Evolutionary conservation across 2,113 vertebrate genomes (phyloP).

Genomic region (Calypte anna): DNA sequence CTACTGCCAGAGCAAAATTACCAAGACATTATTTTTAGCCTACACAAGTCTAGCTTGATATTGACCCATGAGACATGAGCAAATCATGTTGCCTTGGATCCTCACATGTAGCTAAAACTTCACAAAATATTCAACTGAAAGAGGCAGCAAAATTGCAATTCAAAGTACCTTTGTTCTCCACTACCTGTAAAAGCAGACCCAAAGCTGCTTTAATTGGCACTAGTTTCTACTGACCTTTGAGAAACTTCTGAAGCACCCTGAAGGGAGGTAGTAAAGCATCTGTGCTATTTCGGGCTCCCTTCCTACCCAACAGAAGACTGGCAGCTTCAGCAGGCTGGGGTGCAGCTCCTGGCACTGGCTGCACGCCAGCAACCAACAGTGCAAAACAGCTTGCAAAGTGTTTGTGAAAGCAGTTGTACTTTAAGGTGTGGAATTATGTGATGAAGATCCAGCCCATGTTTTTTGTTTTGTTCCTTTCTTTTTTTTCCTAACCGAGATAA

Average conservation of each 20-base stretch:
- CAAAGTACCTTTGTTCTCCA: not conserved
- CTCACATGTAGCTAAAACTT: not conserved
- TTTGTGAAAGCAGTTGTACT: not conserved
- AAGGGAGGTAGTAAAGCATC: conserved; percentile 10
- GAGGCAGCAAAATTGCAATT: not conserved
- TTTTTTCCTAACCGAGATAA: not conserved
- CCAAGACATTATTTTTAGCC: not conserved
- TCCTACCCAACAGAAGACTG: conserved; percentile 32
- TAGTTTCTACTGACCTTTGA: conserved; percentile 15
- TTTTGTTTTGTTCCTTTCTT: not conserved
- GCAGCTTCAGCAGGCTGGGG: not conserved
- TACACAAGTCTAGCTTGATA: not conserved
- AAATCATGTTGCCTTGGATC: not conserved
- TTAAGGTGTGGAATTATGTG: not conserved
- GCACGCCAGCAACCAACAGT: not conserved
- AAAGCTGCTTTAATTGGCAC: not conserved
- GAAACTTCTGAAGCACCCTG: not conserved
- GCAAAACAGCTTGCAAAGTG: not conserved
- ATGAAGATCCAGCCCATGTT: not conserved
- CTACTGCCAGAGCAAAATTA: not conserved
- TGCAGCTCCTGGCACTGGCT: not conserved
- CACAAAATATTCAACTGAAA: not conserved
- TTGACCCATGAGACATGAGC: accelerated
- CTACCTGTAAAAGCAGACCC: not conserved
- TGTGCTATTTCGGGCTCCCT: conserved; percentile 24